Conservation (phyloP, 2,113 vertebrate genomes). For the Syngnathus scovelli region DNA sequence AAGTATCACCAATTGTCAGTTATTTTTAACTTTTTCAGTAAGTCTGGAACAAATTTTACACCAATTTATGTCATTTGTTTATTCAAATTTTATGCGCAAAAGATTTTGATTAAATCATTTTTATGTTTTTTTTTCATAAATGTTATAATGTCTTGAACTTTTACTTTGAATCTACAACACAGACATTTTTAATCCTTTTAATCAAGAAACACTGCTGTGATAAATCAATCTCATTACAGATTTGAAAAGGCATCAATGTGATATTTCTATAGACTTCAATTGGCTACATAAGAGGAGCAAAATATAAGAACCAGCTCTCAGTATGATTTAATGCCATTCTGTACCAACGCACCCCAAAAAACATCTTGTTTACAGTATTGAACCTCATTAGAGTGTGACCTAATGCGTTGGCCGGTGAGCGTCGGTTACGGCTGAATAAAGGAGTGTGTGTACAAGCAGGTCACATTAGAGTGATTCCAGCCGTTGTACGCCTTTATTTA, state of each 20-base stretch:
- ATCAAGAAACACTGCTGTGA: too few species aligned
- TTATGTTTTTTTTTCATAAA: too few species aligned
- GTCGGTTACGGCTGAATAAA: neutral
- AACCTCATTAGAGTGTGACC: neutral
- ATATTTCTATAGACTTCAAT: too few species aligned
- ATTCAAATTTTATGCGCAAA: neutral
- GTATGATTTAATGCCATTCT: neutral
- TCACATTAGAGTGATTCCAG: conserved; percentile 28
- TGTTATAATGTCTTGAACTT: too few species aligned
- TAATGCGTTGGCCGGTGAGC: neutral
- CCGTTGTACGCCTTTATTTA: conserved; percentile 63
- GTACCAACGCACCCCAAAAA: neutral
- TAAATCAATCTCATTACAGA: neutral
- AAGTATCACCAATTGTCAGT: neutral
- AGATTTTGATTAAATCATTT: neutral
- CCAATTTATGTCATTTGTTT: neutral
- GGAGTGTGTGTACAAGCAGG: conserved; percentile 2
- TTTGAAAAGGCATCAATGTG: neutral
- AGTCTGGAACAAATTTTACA: neutral
- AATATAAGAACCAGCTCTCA: neutral
- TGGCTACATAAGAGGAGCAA: too few species aligned
- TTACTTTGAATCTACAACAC: too few species aligned
- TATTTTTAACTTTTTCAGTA: neutral
- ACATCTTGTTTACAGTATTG: neutral
- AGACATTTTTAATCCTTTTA: too few species aligned